phyloP scores from a whole-genome alignment of 2,888 invertebrate species.

The Parelbella ahira region DNA sequence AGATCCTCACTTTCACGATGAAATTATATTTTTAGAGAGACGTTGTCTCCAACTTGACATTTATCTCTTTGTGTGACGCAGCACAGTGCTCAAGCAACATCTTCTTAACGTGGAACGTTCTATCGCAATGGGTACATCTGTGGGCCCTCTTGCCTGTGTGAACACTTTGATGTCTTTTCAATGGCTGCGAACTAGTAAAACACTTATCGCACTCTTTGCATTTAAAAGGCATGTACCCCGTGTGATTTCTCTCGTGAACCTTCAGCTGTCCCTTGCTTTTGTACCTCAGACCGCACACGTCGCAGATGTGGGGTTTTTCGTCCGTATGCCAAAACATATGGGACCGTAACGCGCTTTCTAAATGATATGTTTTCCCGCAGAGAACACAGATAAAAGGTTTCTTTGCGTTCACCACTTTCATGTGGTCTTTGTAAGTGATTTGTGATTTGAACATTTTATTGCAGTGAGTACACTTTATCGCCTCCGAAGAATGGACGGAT shows the following conservation, averaged over 20 bases:
- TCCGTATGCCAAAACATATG: slow-evolving; percentile 50
- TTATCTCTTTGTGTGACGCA: slow-evolving; percentile 32
- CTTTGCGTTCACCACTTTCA: slow-evolving; percentile 32
- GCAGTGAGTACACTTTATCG: slow-evolving; percentile 47
- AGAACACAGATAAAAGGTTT: slow-evolving; percentile 42
- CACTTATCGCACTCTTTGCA: slow-evolving; percentile 34
- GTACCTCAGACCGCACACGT: slow-evolving; percentile 43
- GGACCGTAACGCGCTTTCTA: slow-evolving; percentile 32
- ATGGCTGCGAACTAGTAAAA: slow-evolving; percentile 31
- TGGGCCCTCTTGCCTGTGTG: slow-evolving; percentile 33
- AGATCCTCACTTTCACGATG: too few relatives aligned
- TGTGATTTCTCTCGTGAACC: slow-evolving; percentile 40
- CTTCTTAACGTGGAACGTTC: slow-evolving; percentile 37
- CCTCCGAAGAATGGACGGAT: slow-evolving; percentile 28
- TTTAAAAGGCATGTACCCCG: slow-evolving; percentile 35
- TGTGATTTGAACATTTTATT: slow-evolving; percentile 43
- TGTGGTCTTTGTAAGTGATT: slow-evolving; percentile 37
- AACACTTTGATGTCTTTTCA: slow-evolving; percentile 34
- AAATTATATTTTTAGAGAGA: too few relatives aligned
- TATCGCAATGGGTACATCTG: slow-evolving; percentile 31
- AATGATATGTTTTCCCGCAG: slow-evolving; percentile 42
- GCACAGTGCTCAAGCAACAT: slow-evolving; percentile 36
- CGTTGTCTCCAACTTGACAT: too few relatives aligned
- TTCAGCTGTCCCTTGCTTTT: slow-evolving; percentile 44
- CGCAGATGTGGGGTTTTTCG: slow-evolving; percentile 43